Conservation (phyloP, 92 coral and sea anemone species). For the Blastomussa wellsi region DNA sequence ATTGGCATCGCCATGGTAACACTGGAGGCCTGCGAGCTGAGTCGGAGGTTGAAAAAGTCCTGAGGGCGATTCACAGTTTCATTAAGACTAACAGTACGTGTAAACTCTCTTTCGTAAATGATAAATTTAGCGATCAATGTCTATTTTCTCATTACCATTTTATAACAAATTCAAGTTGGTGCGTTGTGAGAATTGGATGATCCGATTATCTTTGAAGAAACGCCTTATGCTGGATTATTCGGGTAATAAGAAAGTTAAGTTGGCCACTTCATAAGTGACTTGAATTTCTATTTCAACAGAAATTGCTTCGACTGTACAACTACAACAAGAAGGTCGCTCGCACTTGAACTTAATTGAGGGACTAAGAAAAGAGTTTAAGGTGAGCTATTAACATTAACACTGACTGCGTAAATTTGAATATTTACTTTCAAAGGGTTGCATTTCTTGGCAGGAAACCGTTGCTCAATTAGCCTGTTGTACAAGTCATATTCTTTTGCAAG, state of each 20-base stretch:
- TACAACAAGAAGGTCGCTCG: conserved; percentile 58
- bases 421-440: not conserved
- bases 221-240: not conserved
- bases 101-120: too few relatives aligned
- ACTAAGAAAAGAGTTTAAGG: conserved; percentile 80
- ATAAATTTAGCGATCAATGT: not conserved
- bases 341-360: conserved; percentile 67
- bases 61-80: conserved; percentile 69
- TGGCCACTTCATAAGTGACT: not conserved
- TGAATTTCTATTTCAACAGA: conserved; percentile 22
- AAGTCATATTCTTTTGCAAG: not conserved
- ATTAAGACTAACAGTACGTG: conserved; percentile 41
- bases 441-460: not conserved
- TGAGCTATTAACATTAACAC: conserved; percentile 10
- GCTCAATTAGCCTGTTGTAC: not conserved
- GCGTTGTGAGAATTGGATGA: too few relatives aligned
- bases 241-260: not conserved
- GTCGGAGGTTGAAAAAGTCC: conserved; percentile 84
- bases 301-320: conserved; percentile 41
- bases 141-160: not conserved
- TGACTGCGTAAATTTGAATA: not conserved
- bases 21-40: conserved; percentile 95
- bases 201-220: too few relatives aligned
- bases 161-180: too few relatives aligned
- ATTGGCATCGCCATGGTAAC: conserved; percentile 83